Conservation (phyloP, 2,113 vertebrate genomes). For the Ginglymostoma cirratum region DNA sequence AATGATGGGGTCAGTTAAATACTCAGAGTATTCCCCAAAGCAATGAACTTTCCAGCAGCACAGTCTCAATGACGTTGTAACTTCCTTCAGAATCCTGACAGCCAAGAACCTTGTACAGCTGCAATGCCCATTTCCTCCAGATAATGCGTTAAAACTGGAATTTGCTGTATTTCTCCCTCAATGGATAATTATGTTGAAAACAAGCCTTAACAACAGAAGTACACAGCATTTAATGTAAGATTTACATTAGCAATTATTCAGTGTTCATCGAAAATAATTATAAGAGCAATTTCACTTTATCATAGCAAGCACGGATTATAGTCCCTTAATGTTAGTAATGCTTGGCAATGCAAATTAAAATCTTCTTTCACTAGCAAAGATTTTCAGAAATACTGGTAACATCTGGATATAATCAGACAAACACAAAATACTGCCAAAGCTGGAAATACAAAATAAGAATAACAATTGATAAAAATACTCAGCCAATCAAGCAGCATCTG, state of each 20-base stretch:
- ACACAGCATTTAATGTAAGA: neutral
- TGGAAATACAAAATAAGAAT: neutral
- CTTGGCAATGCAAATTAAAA: neutral
- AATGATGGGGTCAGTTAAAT: neutral
- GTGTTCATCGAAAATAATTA: neutral
- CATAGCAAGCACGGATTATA: neutral
- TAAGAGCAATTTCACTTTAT: neutral
- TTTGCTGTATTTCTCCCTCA: neutral
- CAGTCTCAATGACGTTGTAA: neutral
- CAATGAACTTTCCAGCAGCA: neutral
- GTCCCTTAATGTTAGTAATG: neutral
- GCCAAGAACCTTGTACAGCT: neutral
- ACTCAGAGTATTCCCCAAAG: neutral
- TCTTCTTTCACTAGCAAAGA: neutral
- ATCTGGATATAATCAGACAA: neutral
- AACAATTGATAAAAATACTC: neutral
- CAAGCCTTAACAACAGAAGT: neutral
- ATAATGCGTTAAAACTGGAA: neutral
- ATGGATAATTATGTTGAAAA: neutral
- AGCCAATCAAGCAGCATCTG: neutral
- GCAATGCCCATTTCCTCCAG: neutral
- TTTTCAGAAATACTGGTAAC: neutral
- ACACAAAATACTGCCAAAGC: neutral
- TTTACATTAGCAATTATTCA: neutral
- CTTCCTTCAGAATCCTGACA: neutral